Evolutionary conservation across 2,113 vertebrate genomes (phyloP).

Genomic region (Picathartes gymnocephalus): DNA sequence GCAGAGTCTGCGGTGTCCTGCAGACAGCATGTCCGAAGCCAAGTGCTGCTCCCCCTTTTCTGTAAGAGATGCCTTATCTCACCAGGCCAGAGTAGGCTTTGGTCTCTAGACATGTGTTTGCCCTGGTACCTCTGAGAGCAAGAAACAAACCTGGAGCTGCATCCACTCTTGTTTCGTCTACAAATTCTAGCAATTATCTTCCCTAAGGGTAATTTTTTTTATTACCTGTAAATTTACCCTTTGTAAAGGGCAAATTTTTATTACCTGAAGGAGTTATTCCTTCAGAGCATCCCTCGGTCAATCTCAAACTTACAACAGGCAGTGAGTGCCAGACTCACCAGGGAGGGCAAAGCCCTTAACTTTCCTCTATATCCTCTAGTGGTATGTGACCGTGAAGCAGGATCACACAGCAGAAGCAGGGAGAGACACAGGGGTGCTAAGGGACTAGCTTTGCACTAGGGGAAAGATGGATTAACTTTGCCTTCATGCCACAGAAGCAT

Average conservation of each 20-base stretch:
- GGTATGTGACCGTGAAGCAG: fast-evolving
- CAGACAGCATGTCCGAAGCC: not conserved
- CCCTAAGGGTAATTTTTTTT: not conserved
- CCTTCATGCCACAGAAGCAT: not conserved
- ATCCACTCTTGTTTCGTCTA: not conserved
- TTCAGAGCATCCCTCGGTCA: not conserved
- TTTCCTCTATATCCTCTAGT: not conserved
- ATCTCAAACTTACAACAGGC: not conserved
- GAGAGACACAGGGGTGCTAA: not conserved
- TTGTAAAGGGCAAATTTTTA: too few species aligned
- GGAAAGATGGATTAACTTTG: not conserved
- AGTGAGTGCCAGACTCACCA: not conserved
- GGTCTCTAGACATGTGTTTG: not conserved
- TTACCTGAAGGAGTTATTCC: not conserved
- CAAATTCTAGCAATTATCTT: not conserved
- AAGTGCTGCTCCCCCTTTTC: not conserved
- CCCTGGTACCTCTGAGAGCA: not conserved
- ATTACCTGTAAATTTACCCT: not conserved
- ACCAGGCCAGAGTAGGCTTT: not conserved
- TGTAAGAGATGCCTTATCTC: not conserved
- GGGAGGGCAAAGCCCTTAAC: not conserved
- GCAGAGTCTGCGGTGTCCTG: not conserved
- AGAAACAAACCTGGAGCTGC: not conserved
- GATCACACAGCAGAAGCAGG: not conserved
- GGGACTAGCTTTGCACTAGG: not conserved